Conservation (phyloP, 1,140 invertebrate genomes). For the Planococcus citri region DNA sequence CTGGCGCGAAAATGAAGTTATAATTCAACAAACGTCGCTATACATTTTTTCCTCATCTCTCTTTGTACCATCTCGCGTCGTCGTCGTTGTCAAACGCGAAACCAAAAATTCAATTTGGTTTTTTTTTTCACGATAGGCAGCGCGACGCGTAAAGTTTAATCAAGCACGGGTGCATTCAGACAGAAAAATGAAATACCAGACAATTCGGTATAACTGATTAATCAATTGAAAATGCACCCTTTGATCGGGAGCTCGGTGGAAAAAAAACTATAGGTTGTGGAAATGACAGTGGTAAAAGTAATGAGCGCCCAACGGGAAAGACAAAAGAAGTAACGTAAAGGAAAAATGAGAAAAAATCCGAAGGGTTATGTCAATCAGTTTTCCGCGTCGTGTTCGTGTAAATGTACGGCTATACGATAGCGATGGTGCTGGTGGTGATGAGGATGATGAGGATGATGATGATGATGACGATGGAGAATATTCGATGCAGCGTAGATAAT, state of each 20-base stretch:
- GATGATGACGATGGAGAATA: too few species aligned
- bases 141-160: conserved; percentile 9
- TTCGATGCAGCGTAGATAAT: background rate
- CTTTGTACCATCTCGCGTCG: background rate
- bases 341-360: conserved; percentile 10
- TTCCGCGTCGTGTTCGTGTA: too few species aligned
- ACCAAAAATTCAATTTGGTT: conserved; percentile 12
- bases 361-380: conserved; percentile 6
- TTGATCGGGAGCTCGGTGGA: conserved; percentile 12
- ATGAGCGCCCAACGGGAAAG: conserved; percentile 21
- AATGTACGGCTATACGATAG: too few species aligned
- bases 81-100: background rate
- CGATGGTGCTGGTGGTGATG: too few species aligned
- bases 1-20: background rate
- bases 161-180: conserved; percentile 5
- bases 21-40: background rate
- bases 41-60: background rate
- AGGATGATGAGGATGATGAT: too few species aligned
- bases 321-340: conserved; percentile 26
- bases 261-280: conserved; percentile 23
- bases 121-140: background rate
- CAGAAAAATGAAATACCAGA: conserved; percentile 18
- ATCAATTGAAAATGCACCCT: conserved; percentile 20
- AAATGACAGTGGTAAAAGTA: conserved; percentile 20
- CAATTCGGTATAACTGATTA: conserved; percentile 18